Evolutionary conservation across 2,113 vertebrate species (phyloP).

Genomic region (Esox niger): DNA sequence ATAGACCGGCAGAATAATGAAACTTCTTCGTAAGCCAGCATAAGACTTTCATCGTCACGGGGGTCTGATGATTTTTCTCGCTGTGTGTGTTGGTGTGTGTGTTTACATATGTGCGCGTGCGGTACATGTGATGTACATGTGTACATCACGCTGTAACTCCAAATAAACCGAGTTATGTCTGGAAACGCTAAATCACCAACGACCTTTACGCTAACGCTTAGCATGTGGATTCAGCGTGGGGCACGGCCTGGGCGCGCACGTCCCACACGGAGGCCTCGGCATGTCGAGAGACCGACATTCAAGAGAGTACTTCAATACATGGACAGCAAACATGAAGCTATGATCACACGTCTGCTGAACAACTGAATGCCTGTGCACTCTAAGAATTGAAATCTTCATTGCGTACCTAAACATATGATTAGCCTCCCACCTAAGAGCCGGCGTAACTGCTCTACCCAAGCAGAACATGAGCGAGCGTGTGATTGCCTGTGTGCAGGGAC

Average conservation of each 20-base stretch:
- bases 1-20: conserved; percentile 54
- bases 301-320: neutral
- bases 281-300: too few species aligned
- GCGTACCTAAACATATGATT: too few species aligned
- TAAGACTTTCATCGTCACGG: conserved; percentile 62
- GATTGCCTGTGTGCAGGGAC: conserved; percentile 49
- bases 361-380: too few species aligned
- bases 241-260: conserved; percentile 33
- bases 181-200: conserved; percentile 62
- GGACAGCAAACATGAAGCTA: conserved; percentile 3
- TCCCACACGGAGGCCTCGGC: conserved; percentile 27
- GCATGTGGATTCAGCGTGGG: conserved; percentile 66
- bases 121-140: conserved; percentile 34
- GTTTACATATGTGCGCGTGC: too few species aligned
- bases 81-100: conserved; percentile 60
- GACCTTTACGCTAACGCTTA: conserved; percentile 57
- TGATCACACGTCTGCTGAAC: too few species aligned
- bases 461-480: conserved; percentile 32
- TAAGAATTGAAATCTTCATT: too few species aligned
- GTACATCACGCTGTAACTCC: conserved; percentile 59
- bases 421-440: conserved; percentile 18
- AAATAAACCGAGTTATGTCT: conserved; percentile 61
- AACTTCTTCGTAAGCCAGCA: conserved; percentile 41
- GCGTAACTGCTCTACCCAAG: conserved; percentile 32
- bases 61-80: conserved; percentile 63